Base-by-base conservation (phyloP, 2,113 vertebrate genomes). In the Proterorhinus semilunaris region DNA sequence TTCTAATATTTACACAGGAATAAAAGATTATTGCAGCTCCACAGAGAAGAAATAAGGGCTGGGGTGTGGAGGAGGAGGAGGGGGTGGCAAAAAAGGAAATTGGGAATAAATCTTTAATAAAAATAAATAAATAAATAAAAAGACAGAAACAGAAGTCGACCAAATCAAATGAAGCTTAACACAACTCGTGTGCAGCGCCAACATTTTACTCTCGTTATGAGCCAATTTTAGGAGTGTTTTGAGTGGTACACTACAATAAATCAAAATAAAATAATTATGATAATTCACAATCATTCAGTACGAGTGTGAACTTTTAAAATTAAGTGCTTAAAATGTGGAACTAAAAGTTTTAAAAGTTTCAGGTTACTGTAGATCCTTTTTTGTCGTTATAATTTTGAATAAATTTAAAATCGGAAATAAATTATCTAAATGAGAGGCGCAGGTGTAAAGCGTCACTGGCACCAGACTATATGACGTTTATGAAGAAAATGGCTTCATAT, bases 1-100 rank as follows among this genome's bases (percentile, higher is more conserved):
- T 68, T 70, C 71, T 82, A 79, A 87, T 88, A 85, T 89, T 88
- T 87, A 83, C 83, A 77, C 78, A 86, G 79, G 84, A 87, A 89
- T 87, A 74, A 87, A 82, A 75, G 78, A 84, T 90, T 83, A 88
- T 87, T 89, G 80, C 72, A 75, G 74, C 83, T 82, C 65, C 65
- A 57, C 58, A 9, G 67, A 83, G 74, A 73, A 72, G 78, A 81
- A 85, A 83, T 81, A 73, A 80, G 79, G 71, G 62, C 71, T 13
- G 59, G 45, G 62, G 59, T 15, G 47, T 52, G 13, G 45, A 9
- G 62, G 66, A 73, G 13, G 27, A 36, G 27, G 21, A 21, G 27
- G 27, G 27, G 27, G 27, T 36, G 27, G 27, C 27, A 36, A 36
- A 51, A 53, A 66, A 51, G 66, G 61, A 71, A 55, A 52, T 46